A percentile compares a stretch with the other conserved stretches of the same genome.
phyloP scores from a whole-genome alignment of 2,113 vertebrate genomes.

The Leptobrachium leishanense region DNA sequence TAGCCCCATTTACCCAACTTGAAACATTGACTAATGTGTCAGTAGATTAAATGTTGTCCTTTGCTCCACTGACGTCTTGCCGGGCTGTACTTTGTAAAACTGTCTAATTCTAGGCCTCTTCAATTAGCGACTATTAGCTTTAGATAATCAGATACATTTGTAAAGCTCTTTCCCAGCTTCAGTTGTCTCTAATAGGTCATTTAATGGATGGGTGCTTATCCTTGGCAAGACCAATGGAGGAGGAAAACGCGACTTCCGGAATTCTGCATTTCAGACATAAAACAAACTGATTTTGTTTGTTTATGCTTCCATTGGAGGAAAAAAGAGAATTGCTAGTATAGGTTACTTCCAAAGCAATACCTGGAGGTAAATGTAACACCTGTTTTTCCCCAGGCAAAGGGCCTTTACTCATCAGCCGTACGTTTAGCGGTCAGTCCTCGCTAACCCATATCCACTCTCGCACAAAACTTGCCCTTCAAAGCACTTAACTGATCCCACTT shows the following conservation, averaged over 20 bases:
- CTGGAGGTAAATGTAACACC: constrained; percentile 48
- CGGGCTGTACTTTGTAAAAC: background rate
- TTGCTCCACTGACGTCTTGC: background rate
- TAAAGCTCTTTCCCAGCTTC: constrained; percentile 33
- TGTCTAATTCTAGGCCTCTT: constrained; percentile 12
- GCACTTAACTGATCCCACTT: constrained; percentile 53
- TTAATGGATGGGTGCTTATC: constrained; percentile 44
- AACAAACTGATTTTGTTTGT: constrained; percentile 45
- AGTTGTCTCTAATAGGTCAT: constrained; percentile 32
- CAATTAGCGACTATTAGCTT: constrained; percentile 40
- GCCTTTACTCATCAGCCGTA: constrained; percentile 42
- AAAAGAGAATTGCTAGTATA: constrained; percentile 50
- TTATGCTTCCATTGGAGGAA: constrained; percentile 22
- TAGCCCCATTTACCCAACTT: background rate
- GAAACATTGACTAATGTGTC: background rate
- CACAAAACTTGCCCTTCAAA: constrained; percentile 48
- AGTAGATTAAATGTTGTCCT: background rate
- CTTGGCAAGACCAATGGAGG: background rate
- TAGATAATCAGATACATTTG: constrained; percentile 34
- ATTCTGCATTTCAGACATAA: constrained; percentile 28
- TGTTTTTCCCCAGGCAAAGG: constrained; percentile 47
- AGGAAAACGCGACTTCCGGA: constrained; percentile 41
- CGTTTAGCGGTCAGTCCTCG: constrained; percentile 47
- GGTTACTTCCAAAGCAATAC: constrained; percentile 44
- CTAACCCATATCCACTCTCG: constrained; percentile 48